Percentiles rank a stretch among this genome's conserved stretches.
These are phyloP conservation scores for Apoda limacodes DNA, from an alignment of 2,888 invertebrate genomes.

Conservation along the genomic window DNA sequence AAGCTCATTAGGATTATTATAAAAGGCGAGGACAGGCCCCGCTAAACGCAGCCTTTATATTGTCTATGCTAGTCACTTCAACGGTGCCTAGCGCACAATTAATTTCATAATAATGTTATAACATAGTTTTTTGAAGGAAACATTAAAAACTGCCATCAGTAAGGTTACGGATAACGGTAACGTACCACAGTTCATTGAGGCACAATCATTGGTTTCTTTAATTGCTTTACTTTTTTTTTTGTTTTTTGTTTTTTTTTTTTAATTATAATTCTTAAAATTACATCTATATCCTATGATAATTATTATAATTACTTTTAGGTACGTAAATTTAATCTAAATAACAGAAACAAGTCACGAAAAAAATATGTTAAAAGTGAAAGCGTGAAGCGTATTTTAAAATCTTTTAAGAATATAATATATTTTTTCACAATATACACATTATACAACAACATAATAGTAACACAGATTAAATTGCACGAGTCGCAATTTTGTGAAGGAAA, in stretches of 20 bases:
- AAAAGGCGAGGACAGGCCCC: constrained; percentile 55
- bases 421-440: constrained; percentile 68
- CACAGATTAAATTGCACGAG: constrained; percentile 68
- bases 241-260: constrained; percentile 33
- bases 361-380: constrained; percentile 59
- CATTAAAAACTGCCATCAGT: constrained; percentile 62
- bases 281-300: constrained; percentile 48
- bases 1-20: constrained; percentile 69
- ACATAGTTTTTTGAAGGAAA: constrained; percentile 42
- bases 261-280: constrained; percentile 39
- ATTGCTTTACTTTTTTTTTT: constrained; percentile 54
- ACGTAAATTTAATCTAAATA: constrained; percentile 70
- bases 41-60: constrained; percentile 50
- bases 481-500: constrained; percentile 64
- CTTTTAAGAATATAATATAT: constrained; percentile 63
- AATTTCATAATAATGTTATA: constrained; percentile 37
- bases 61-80: constrained; percentile 41
- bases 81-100: constrained; percentile 46
- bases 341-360: constrained; percentile 68
- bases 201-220: constrained; percentile 70
- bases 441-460: constrained; percentile 69
- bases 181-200: constrained; percentile 70
- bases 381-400: constrained; percentile 64
- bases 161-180: too few species aligned
- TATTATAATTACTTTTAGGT: constrained; percentile 69